Evolutionary conservation across 2,888 invertebrate species (phyloP), one percentile per base, ranked within the genome.

Genomic region (Luperina nickerlii): DNA sequence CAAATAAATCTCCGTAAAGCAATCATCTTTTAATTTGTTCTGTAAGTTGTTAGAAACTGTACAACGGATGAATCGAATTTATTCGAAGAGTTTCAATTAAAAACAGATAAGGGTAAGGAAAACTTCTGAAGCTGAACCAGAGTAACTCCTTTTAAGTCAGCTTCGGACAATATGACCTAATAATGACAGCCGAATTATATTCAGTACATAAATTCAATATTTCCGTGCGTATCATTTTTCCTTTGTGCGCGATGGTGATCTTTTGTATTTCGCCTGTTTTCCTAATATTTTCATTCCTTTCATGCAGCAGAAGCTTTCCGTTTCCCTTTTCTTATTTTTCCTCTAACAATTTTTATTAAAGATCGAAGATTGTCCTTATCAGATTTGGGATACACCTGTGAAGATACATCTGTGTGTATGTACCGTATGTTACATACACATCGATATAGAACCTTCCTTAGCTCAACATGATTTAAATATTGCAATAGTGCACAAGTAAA

Each of bases 11-110:
- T 76, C 13, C 11, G 45, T 45, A 54, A 77, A 85, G 76, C 73
- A 86, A 82, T 88, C 79, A 88, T 79, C 88, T 85, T 86, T 86
- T 86, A 88, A 88, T 88, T 86, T 85, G 86, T 86, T 88, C 79
- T 78, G 70, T 68, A 79, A 79, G 68, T 79, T 85, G 76, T 85
- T 74, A 20, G 66, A 74, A 85, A 88, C 74, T 86, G 88, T 79
- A 82, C 82, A 86, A 82, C 85, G 68, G 79, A 78, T 74, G 68
- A 86, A 85, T 88, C 74, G 75, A 86, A 76, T 85, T 82, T 78
- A 82, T 79, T 79, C 73, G 60, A 85, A 85, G 73, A 62, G 70
- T 79, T 86, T 77, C 76, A 82, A 79, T 86, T 86, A 82, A 79
- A 81, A 78, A 85, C 71, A 57, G 60, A 84, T 69, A 65, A 73